Conservation (phyloP, 92 coral and sea anemone genomes). For the Porites divaricata region DNA sequence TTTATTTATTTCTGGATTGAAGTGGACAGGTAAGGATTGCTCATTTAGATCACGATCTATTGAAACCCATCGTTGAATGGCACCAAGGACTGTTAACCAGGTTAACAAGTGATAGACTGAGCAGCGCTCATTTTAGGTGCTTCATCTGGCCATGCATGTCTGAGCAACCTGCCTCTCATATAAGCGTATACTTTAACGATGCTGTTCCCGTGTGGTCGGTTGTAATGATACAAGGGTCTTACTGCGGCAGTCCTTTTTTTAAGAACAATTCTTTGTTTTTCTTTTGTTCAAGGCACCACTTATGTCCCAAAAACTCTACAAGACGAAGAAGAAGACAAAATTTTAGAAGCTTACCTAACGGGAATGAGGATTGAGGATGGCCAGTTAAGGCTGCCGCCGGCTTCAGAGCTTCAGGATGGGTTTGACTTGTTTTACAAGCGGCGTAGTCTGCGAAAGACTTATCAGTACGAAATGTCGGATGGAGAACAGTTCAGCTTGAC, state of each 20-base stretch:
- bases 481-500: conserved; percentile 51
- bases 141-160: too few relatives aligned
- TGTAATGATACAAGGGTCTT: too few relatives aligned
- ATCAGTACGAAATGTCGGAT: conserved; percentile 13
- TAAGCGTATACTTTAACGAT: too few relatives aligned
- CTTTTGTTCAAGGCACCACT: conserved; percentile 9
- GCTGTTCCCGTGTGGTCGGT: too few relatives aligned
- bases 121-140: too few relatives aligned
- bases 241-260: not conserved
- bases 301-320: conserved; percentile 16
- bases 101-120: too few relatives aligned
- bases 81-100: too few relatives aligned
- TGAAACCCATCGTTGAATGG: too few relatives aligned
- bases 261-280: not conserved
- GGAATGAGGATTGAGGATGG: conserved; percentile 47
- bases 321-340: conserved; percentile 45
- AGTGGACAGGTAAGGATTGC: too few relatives aligned
- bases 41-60: too few relatives aligned
- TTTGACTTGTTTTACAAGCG: conserved; percentile 48
- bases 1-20: too few relatives aligned
- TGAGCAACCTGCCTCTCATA: too few relatives aligned
- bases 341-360: conserved; percentile 44
- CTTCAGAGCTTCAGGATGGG: conserved; percentile 37
- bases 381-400: conserved; percentile 30
- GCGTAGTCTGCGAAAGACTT: conserved; percentile 48